Base-by-base conservation (phyloP, 1,140 invertebrate species). In the Tribolium madens region DNA sequence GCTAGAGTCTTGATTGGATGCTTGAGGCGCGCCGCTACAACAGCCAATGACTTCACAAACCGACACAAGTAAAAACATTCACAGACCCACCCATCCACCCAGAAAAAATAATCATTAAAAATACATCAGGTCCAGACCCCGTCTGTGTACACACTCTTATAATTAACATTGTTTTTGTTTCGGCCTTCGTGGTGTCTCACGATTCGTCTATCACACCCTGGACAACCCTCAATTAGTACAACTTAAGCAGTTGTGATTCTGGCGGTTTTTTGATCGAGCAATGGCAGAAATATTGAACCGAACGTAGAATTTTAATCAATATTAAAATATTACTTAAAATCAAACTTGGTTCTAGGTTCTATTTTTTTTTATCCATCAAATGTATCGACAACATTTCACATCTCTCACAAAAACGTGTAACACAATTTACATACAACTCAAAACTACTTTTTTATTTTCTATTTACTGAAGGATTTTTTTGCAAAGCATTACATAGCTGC, bases 91-190 rank as follows among this genome's bases (percentile, higher is more conserved):
- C 57, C 57, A 64, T 64, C 31, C 14, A 57, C 21, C 57, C 10
- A 64, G 57, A 64, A 64, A 64, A 64, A 64, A 64, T 64, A 64
- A 64, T 64, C 57, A 64, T 64, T 64, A 64, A 64, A 64, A 64
- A 64, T 64, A 36, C 57, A 64, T 64, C 57, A 64, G 57, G 21
- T 64, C 57, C 57, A 33, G 57, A 33, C 57, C n/a, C n/a, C 26
- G 57, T 50, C 15, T n/a, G 18, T 64, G 57, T 57, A 57, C 52
- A 42, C 52, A 57, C n/a, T 18, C 52, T 31, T 64, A 33, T 64
- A 64, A 64, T 64, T 64, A 64, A 36, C 57, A 64, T 64, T 64
- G 57, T 64, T 64, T 57, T 64, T 64, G 26, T 64, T 31, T 18
- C 17, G 53, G 53, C 53, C 53, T 60, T 31, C 17, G 57, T 33